These are phyloP conservation scores for Pholis gunnellus DNA, from an alignment of 2,113 vertebrate species.

Conservation along the genomic window DNA sequence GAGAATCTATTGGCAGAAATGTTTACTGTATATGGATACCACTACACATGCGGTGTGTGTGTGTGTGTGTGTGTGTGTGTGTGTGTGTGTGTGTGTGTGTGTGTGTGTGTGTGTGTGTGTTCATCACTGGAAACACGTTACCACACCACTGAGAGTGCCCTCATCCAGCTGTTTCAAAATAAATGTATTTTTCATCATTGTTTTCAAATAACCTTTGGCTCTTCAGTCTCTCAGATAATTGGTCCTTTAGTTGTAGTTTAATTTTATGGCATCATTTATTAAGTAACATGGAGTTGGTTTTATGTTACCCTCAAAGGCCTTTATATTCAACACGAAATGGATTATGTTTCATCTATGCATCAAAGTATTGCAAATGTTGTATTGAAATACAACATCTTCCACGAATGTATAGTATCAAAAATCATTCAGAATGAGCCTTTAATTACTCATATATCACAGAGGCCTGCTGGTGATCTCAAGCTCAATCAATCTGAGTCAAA, in stretches of 20 bases:
- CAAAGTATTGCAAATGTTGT: neutral
- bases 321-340: neutral
- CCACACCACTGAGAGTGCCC: neutral
- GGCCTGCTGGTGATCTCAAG: too few relatives aligned
- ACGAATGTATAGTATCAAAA: neutral
- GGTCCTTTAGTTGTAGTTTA: neutral
- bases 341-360: neutral
- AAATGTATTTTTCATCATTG: neutral
- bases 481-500: neutral
- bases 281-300: neutral
- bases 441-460: neutral
- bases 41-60: too few relatives aligned
- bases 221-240: neutral
- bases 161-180: neutral
- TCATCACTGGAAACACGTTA: constrained; percentile 1
- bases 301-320: neutral
- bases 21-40: neutral
- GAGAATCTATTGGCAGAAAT: neutral
- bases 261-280: neutral
- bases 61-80: too few relatives aligned
- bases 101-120: neutral
- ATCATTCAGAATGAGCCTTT: neutral
- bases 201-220: neutral
- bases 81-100: too few relatives aligned
- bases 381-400: neutral